Conservation (phyloP, 2,888 invertebrate genomes). For the Euphydryas editha region DNA sequence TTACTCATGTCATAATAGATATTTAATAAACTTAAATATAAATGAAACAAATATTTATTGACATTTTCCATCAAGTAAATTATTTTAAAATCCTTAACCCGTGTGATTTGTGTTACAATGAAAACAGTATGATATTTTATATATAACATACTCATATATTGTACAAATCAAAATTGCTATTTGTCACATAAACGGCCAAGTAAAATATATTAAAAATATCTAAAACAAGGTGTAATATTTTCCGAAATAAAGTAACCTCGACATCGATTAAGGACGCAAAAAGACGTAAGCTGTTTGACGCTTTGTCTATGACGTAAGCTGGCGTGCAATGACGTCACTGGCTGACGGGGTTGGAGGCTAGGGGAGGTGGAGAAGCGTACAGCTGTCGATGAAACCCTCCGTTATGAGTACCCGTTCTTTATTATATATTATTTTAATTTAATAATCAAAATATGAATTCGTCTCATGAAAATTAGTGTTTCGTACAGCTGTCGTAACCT, state of each 20-base stretch:
- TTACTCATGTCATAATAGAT: background rate
- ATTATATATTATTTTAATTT: slow-evolving; percentile 38
- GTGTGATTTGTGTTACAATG: no score
- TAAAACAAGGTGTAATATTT: slow-evolving; percentile 31
- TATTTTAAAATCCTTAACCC: no score
- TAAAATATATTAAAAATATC: slow-evolving; percentile 5
- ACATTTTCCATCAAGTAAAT: no score
- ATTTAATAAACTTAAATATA: no score
- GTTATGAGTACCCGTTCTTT: slow-evolving; percentile 52
- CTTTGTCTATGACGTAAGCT: slow-evolving; percentile 74
- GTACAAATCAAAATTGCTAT: background rate
- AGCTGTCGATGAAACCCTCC: slow-evolving; percentile 69
- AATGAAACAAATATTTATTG: background rate
- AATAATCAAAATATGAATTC: slow-evolving; percentile 28
- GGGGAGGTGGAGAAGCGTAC: slow-evolving; percentile 61
- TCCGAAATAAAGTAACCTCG: slow-evolving; percentile 38
- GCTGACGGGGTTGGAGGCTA: slow-evolving; percentile 53
- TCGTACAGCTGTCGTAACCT: slow-evolving; percentile 33
- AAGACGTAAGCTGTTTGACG: slow-evolving; percentile 65
- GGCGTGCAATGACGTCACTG: slow-evolving; percentile 72
- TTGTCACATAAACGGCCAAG: background rate
- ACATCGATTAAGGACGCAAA: slow-evolving; percentile 69
- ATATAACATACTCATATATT: no score
- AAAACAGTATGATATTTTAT: no score
- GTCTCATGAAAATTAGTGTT: slow-evolving; percentile 30